phyloP scores from a whole-genome alignment of 2,888 invertebrate species.

The Microctonus brassicae region DNA sequence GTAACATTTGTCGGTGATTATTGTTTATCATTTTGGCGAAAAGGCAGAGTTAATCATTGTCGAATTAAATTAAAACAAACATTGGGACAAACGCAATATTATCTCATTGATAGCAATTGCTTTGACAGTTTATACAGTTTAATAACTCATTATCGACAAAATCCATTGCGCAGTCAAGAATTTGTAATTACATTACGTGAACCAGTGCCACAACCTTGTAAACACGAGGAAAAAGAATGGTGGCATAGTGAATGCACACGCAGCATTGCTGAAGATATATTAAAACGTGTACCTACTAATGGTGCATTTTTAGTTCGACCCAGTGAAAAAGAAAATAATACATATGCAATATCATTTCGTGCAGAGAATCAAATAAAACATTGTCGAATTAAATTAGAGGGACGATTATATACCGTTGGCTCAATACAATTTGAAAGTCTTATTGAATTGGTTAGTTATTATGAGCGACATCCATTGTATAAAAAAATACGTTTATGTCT shows the following conservation, averaged over 20 bases:
- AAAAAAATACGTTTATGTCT: conserved; percentile 89
- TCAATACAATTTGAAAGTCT: conserved; percentile 94
- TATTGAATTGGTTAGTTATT: conserved; percentile 93
- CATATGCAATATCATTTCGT: conserved; percentile 95
- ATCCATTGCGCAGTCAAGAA: conserved; percentile 90
- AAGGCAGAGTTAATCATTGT: conserved; percentile 91
- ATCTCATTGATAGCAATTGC: conserved; percentile 86
- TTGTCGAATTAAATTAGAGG: conserved; percentile 94
- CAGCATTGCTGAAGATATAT: conserved; percentile 87
- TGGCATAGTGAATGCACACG: conserved; percentile 87
- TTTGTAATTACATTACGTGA: conserved; percentile 89
- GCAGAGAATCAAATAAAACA: conserved; percentile 96
- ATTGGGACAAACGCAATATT: conserved; percentile 89
- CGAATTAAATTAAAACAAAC: conserved; percentile 92
- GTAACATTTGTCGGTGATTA: conserved; percentile 97
- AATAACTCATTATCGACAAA: conserved; percentile 89
- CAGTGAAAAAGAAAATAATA: conserved; percentile 87
- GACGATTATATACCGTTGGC: conserved; percentile 90
- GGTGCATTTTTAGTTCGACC: conserved; percentile 96
- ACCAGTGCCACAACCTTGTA: conserved; percentile 95
- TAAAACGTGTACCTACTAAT: conserved; percentile 86
- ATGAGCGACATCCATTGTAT: conserved; percentile 91
- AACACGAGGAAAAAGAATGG: conserved; percentile 95
- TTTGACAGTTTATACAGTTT: conserved; percentile 94
- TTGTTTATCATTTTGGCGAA: conserved; percentile 94